Conservation (phyloP, 2,888 invertebrate genomes). For the Xestia rhomboidea region DNA sequence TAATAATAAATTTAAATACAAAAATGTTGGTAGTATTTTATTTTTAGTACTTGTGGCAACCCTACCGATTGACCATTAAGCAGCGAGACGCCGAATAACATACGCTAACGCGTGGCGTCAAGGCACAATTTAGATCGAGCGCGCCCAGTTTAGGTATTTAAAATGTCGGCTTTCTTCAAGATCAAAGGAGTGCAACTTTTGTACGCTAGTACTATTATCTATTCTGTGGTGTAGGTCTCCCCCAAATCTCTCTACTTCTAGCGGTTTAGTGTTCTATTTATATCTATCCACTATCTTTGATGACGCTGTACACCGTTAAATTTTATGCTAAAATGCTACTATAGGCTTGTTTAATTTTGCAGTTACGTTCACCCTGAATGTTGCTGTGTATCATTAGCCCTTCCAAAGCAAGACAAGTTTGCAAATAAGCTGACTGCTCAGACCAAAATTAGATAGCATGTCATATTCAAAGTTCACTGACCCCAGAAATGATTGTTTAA, state of each 20-base stretch:
- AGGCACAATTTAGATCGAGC: too few species aligned
- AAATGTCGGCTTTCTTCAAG: too few species aligned
- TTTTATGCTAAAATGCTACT: not conserved
- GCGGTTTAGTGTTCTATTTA: not conserved
- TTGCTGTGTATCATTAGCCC: not conserved
- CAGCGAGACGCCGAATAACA: too few species aligned
- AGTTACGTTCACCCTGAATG: not conserved
- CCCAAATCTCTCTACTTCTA: not conserved
- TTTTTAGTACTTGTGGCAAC: too few species aligned
- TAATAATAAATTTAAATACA: too few species aligned
- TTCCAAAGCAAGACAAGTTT: slow-evolving; percentile 8
- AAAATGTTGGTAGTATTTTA: too few species aligned
- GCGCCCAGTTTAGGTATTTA: too few species aligned
- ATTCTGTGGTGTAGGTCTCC: too few species aligned
- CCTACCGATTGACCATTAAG: too few species aligned
- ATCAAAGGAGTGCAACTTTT: too few species aligned
- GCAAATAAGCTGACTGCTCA: slow-evolving; percentile 1
- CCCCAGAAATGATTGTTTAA: slow-evolving; percentile 28
- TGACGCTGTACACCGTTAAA: not conserved
- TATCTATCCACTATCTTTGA: not conserved
- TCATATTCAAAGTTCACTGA: slow-evolving; percentile 39
- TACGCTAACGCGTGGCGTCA: too few species aligned
- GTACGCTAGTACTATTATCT: too few species aligned
- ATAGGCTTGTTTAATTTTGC: not conserved
- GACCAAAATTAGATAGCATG: not conserved